Conservation (phyloP, 2,113 vertebrate genomes). For the Daboia siamensis region DNA sequence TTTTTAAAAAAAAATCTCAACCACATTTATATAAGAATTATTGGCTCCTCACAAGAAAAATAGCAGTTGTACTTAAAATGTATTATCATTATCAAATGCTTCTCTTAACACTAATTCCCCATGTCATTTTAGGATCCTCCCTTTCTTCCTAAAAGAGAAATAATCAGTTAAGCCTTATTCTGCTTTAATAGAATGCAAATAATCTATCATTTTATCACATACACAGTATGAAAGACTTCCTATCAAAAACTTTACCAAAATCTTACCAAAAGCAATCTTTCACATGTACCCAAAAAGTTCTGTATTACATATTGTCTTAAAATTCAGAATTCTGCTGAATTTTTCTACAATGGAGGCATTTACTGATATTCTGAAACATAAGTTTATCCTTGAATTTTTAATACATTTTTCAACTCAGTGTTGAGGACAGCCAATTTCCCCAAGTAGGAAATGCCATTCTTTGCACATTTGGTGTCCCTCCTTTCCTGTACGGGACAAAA, state of each 20-base stretch:
- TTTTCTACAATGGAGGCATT: neutral
- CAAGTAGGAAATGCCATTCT: conserved; percentile 73
- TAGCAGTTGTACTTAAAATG: neutral
- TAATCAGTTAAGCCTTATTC: neutral
- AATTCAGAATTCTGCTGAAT: neutral
- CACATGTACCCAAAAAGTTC: neutral
- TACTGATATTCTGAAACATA: fast-evolving
- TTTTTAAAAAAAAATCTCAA: neutral
- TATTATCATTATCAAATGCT: neutral
- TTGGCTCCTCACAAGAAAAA: neutral
- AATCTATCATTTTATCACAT: neutral
- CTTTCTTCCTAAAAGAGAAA: neutral
- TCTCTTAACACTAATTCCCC: neutral
- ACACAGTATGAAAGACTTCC: neutral
- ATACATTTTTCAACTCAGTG: conserved; percentile 12
- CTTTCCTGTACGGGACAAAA: conserved; percentile 67
- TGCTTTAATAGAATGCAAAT: neutral
- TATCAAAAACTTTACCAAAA: neutral
- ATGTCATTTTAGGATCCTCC: neutral
- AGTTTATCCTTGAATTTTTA: conserved; percentile 24
- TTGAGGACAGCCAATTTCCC: conserved; percentile 51
- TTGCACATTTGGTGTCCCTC: conserved; percentile 55
- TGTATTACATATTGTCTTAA: neutral
- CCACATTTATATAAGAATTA: neutral
- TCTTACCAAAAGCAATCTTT: neutral